Evolutionary conservation across 2,797 vertebrate genomes (phyloP).

Genomic region (Cichlasoma orientale): DNA sequence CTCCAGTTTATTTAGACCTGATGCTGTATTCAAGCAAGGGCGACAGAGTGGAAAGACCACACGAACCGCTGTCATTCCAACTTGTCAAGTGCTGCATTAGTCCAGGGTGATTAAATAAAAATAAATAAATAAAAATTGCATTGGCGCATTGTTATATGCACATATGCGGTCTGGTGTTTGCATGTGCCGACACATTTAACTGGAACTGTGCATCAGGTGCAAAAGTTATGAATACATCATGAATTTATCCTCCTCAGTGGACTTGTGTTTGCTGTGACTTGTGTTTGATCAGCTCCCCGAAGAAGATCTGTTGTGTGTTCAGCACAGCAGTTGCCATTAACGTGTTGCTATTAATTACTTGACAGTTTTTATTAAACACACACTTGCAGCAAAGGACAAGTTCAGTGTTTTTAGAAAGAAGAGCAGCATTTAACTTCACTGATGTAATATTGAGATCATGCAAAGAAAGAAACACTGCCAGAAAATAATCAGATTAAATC

Average conservation of each 20-base stretch:
- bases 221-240: not conserved
- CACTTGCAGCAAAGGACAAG: not conserved
- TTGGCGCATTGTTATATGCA: not conserved
- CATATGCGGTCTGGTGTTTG: not conserved
- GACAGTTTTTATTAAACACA: not conserved
- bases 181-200: not conserved
- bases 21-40: not conserved
- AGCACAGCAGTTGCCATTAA: not conserved
- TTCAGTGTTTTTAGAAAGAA: not conserved
- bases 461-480: not conserved
- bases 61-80: not conserved
- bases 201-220: no score
- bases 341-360: not conserved
- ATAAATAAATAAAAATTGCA: no score
- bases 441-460: not conserved
- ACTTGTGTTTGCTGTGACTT: not conserved
- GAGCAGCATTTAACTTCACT: not conserved
- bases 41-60: not conserved
- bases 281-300: not conserved
- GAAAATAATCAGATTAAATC: not conserved
- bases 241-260: not conserved
- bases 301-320: not conserved
- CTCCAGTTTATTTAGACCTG: constrained; percentile 1
- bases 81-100: not conserved
- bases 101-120: not conserved